A percentile compares a stretch with the other conserved stretches of the same genome.
Conservation (phyloP, 2,113 vertebrate genomes). For the Siniperca chuatsi region DNA sequence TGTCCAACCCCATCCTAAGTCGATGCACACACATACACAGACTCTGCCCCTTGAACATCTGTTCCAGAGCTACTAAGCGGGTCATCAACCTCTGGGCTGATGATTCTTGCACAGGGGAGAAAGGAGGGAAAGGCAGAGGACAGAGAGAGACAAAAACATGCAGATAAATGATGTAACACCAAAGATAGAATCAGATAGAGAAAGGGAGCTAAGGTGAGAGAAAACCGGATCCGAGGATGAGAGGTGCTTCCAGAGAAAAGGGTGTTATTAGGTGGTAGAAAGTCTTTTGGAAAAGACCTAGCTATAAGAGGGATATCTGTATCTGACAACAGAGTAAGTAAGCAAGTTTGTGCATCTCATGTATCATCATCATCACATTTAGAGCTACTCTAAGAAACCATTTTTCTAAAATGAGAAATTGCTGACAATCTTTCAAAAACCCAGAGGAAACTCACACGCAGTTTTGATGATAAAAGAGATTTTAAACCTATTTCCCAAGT, state of each 20-base stretch:
- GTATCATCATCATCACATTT: background rate
- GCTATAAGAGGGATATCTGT: background rate
- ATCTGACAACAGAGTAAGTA: too few relatives aligned
- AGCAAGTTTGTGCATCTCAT: background rate
- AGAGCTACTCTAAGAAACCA: background rate
- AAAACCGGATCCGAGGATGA: background rate
- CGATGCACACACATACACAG: slow-evolving; percentile 7
- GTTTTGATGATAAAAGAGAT: too few relatives aligned
- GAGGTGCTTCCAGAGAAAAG: background rate
- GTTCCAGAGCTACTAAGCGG: slow-evolving; percentile 62
- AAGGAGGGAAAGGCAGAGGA: slow-evolving; percentile 5
- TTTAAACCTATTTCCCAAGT: too few relatives aligned
- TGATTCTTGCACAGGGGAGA: slow-evolving; percentile 28
- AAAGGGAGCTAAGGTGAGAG: background rate
- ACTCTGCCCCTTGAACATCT: slow-evolving; percentile 70
- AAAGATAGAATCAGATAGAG: background rate
- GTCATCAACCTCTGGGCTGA: slow-evolving; percentile 54
- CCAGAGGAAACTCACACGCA: too few relatives aligned
- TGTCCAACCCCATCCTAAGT: slow-evolving; percentile 42
- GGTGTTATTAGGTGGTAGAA: background rate
- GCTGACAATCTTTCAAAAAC: background rate
- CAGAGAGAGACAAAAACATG: slow-evolving; percentile 32
- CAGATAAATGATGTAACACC: slow-evolving; percentile 9
- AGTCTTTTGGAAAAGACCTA: background rate
- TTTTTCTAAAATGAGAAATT: background rate